Evolutionary conservation across 92 coral and sea anemone species (phyloP), one percentile per base, ranked within the genome.

Genomic region (Zoanthus sansibaricus): DNA sequence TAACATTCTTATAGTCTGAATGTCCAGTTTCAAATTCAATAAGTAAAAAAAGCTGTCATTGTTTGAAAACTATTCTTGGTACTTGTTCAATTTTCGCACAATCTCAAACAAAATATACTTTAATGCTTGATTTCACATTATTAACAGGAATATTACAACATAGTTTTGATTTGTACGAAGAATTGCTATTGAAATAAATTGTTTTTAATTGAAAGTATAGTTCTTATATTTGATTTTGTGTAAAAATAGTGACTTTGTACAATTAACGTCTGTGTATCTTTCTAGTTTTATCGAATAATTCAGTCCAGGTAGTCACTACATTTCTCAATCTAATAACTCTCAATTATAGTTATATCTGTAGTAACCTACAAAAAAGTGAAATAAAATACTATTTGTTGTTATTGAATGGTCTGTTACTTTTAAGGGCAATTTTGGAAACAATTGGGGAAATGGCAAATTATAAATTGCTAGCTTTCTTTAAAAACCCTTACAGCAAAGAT

Each of bases 401-500:
- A 61, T 61, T n/a, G 25, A 61, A 61, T 61, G 69, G 69, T 61
- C 32, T 61, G 69, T 25, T 3, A 30, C n/a, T 61, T 61, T 61
- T 61, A 61, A 61, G 69, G 25, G 69, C 69, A 61, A 61, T 61
- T 61, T 61, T 61, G 69, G 69, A 61, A 61, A 16, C 69, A 61
- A n/a, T 61, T 61, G 69, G 69, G 69, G 69, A 61, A 61, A 61
- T 61, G 69, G 25, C 69, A 61, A 61, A 61, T 61, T 61, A 61
- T 61, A 61, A 61, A 61, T 61, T 61, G 31, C 69, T 61, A 70
- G 74, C 74, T 70, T 70, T 70, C 74, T 70, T 70, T 25, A 25
- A 25, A 70, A 70, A 70, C 74, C 74, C 45, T 70, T 70, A 70
- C 74, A 70, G 46, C 74, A 70, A 70, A 70, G 46, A 70, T 70